phyloP scores from a whole-genome alignment of 2,113 vertebrate species.

The Diglossa brunneiventris region DNA sequence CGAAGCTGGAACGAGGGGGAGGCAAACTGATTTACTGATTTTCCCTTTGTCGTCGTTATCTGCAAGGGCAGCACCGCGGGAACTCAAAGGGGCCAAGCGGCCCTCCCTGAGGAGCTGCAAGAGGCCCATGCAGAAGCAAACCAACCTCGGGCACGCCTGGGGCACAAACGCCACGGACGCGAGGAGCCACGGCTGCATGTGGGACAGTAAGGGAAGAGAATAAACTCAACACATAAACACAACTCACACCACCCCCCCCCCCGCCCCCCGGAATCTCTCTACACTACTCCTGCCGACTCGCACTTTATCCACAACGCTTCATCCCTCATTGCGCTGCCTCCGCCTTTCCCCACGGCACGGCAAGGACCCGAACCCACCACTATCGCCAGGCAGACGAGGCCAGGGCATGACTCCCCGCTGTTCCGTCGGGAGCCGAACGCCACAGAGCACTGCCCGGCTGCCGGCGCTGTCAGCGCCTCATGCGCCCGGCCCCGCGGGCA shows the following conservation, averaged over 20 bases:
- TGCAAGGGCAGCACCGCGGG: fast-evolving
- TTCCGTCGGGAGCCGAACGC: neutral
- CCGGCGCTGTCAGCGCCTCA: fast-evolving
- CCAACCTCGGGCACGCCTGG: fast-evolving
- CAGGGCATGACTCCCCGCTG: neutral
- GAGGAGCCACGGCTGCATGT: fast-evolving
- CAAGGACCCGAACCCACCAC: neutral
- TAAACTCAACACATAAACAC: too few relatives aligned
- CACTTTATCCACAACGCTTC: neutral
- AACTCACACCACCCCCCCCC: too few relatives aligned
- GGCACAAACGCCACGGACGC: fast-evolving
- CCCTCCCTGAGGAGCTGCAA: neutral
- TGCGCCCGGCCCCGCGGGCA: fast-evolving
- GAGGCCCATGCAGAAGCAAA: fast-evolving
- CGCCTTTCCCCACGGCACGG: neutral
- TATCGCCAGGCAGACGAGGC: fast-evolving
- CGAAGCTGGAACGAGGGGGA: fast-evolving
- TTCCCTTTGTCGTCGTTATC: fast-evolving
- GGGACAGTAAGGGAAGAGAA: fast-evolving
- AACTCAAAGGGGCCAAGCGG: fast-evolving
- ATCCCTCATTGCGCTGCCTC: neutral
- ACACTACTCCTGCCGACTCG: neutral
- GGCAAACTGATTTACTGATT: fast-evolving
- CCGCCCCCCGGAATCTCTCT: neutral
- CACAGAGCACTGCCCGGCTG: fast-evolving